Conservation (phyloP, 2,113 vertebrate genomes). For the Panthera tigris region DNA sequence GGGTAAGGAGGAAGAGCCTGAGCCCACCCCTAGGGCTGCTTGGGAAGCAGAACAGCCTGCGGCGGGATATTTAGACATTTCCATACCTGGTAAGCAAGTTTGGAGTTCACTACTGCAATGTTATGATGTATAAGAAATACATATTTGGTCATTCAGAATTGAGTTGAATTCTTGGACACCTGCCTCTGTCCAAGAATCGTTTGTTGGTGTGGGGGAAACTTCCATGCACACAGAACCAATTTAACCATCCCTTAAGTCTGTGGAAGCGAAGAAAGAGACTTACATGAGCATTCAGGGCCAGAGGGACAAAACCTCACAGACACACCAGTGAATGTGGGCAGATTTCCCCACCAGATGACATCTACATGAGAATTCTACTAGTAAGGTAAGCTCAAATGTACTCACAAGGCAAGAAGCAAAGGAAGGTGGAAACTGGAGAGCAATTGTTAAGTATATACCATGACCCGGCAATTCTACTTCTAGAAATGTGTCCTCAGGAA, state of each 20-base stretch:
- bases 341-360: conserved; percentile 2
- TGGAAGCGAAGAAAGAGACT: background rate
- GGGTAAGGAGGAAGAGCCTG: background rate
- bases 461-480: background rate
- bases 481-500: conserved; percentile 19
- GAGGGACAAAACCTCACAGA: background rate
- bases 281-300: background rate
- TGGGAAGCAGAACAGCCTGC: background rate
- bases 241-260: background rate
- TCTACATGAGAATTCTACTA: background rate
- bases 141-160: background rate
- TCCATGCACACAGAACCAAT: background rate
- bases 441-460: background rate
- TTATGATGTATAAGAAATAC: background rate
- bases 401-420: background rate
- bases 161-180: background rate
- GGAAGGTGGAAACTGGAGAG: background rate
- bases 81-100: background rate
- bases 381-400: background rate
- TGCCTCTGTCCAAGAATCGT: background rate
- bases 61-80: background rate
- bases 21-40: background rate
- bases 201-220: background rate
- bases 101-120: background rate
- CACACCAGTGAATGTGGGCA: background rate